These are phyloP conservation scores for Danionella cerebrum DNA, from an alignment of 2,113 vertebrate species.

Conservation along the genomic window DNA sequence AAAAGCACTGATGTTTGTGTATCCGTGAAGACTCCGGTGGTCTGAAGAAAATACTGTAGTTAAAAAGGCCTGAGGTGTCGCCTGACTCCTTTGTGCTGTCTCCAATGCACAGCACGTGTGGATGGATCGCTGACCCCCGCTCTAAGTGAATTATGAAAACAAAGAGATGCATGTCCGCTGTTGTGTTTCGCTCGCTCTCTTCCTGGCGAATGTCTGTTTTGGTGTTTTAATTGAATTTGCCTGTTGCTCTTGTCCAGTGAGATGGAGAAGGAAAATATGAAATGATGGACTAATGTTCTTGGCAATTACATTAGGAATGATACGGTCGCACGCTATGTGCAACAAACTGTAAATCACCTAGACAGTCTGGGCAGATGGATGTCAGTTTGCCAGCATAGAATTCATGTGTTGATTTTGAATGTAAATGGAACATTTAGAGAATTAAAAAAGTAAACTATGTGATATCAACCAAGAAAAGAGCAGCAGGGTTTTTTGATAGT, in stretches of 20 bases:
- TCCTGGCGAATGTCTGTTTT: conserved; percentile 18
- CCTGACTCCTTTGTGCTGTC: conserved; percentile 48
- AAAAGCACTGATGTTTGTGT: neutral
- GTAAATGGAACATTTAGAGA: neutral
- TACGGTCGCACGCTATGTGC: conserved; percentile 51
- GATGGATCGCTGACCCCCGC: conserved; percentile 37
- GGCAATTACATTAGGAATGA: conserved; percentile 54
- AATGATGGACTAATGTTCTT: conserved; percentile 61
- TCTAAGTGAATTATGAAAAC: conserved; percentile 40
- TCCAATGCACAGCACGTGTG: conserved; percentile 50
- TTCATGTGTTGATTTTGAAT: neutral
- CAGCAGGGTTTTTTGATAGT: neutral
- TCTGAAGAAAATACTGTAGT: neutral
- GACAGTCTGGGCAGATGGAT: neutral
- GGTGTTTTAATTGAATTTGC: conserved; percentile 24
- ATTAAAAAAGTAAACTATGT: neutral
- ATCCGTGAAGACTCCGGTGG: neutral
- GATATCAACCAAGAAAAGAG: too few relatives aligned
- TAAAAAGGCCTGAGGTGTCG: conserved; percentile 47
- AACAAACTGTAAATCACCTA: neutral
- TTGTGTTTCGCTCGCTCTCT: neutral
- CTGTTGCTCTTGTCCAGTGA: conserved; percentile 32
- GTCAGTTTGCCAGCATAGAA: neutral
- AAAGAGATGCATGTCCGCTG: conserved; percentile 36
- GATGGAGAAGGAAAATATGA: conserved; percentile 48